These are phyloP conservation scores for Sitodiplosis mosellana DNA, from an alignment of 1,140 invertebrate species.

Conservation along the genomic window DNA sequence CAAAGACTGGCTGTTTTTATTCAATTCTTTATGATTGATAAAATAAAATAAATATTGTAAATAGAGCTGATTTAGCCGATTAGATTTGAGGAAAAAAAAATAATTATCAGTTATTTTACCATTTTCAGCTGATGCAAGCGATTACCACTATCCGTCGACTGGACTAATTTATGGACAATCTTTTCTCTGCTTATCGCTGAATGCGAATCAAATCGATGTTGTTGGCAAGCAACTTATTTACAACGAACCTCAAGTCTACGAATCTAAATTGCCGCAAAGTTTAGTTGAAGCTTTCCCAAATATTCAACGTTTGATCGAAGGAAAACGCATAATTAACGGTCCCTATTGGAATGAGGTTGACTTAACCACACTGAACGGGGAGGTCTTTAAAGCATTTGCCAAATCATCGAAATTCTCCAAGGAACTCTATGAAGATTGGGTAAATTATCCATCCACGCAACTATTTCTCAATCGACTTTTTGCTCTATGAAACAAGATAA, in stretches of 20 bases:
- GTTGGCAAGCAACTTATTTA: slow-evolving; percentile 54
- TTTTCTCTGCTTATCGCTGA: slow-evolving; percentile 65
- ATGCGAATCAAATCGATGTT: slow-evolving; percentile 39
- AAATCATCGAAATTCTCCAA: slow-evolving; percentile 56
- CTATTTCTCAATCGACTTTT: too few relatives aligned
- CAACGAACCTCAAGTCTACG: slow-evolving; percentile 54
- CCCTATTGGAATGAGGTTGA: slow-evolving; percentile 39
- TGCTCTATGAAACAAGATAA: too few relatives aligned
- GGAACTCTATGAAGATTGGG: slow-evolving; percentile 69
- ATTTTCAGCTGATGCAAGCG: slow-evolving; percentile 10
- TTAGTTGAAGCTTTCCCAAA: slow-evolving; percentile 30
- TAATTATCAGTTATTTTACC: too few relatives aligned
- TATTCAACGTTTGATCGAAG: slow-evolving; percentile 38
- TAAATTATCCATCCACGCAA: slow-evolving; percentile 25
- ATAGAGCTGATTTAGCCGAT: too few relatives aligned
- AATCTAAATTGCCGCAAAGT: slow-evolving; percentile 32
- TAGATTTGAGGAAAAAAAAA: too few relatives aligned
- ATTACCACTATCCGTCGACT: slow-evolving; percentile 54
- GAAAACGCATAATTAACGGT: slow-evolving; percentile 34
- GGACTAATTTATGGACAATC: slow-evolving; percentile 65
- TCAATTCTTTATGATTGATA: too few relatives aligned
- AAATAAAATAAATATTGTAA: too few relatives aligned
- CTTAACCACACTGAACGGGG: slow-evolving; percentile 35
- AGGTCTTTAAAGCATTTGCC: slow-evolving; percentile 55
- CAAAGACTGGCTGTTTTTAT: too few relatives aligned